phyloP scores from a whole-genome alignment of 2,797 vertebrate species.

The Poeciliopsis infans region DNA sequence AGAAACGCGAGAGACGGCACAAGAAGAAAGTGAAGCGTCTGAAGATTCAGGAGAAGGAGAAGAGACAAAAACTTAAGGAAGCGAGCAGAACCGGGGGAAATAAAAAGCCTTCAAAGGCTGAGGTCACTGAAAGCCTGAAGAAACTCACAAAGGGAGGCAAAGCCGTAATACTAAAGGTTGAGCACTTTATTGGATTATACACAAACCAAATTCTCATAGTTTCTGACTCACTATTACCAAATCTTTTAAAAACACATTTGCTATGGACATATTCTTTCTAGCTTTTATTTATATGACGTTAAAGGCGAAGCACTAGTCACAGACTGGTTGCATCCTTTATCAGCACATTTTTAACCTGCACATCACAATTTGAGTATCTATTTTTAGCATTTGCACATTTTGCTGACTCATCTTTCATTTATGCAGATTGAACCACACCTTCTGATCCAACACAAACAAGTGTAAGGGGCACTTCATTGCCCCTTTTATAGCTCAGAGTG shows the following conservation, averaged over 20 bases:
- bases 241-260: not conserved
- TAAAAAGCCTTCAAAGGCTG: constrained; percentile 80
- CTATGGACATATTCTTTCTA: not conserved
- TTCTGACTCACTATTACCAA: not conserved
- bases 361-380: constrained; percentile 5
- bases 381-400: constrained; percentile 1
- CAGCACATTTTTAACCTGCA: constrained; percentile 7
- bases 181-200: not conserved
- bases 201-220: not conserved
- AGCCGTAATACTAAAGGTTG: constrained; percentile 89
- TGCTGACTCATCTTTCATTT: not conserved
- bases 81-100: constrained; percentile 72
- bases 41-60: constrained; percentile 86
- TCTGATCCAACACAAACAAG: constrained; percentile 6
- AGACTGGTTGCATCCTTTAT: not conserved
- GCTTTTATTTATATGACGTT: not conserved
- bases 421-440: not conserved
- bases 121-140: constrained; percentile 82
- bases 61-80: constrained; percentile 84
- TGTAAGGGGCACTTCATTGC: not conserved
- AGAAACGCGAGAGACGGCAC: constrained; percentile 90
- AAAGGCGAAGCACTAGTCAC: not conserved
- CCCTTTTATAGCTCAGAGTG: not conserved
- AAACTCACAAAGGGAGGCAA: constrained; percentile 89
- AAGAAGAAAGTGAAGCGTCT: constrained; percentile 87